Base-by-base conservation (phyloP, 2,888 invertebrate species). In the Aphidius colemani region DNA sequence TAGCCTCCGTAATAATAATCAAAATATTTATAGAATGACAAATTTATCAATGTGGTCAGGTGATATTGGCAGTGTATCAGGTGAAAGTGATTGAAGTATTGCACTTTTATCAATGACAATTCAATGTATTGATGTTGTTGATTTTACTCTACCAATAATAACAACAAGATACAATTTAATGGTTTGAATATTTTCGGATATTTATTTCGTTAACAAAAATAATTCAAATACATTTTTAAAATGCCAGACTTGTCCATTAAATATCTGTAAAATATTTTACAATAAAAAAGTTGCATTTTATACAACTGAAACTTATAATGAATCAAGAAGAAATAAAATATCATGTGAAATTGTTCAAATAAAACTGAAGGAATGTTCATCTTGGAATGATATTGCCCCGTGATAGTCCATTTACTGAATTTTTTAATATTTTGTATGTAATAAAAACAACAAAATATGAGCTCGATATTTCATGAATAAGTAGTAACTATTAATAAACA, bases 101-200 rank as follows among this genome's bases (percentile, higher is more conserved):
- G 72, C 72, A 30, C 75, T 75, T 18, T 72, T 79, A 44, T 70
- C 71, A 7, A 70, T 80, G 13, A 77, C 74, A 1, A 66, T 51
- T 4, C 40, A 39, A 0, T 70, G 79, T 8, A 13, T 74, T 18
- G 59, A 70, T 0, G 70, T 53, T 7, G 63, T 80, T 0, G 80
- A 79, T 48, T 80, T 78, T 50, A 75, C 77, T 1, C 39, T 73
- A 9, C 80, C 80, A 0, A 62, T 80, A 44, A 44, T 75, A 7
- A 11, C 70, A 1, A 69, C 74, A 1, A 61, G 65, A 56, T 0
- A 67, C 18, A 2, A 18, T 79, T 6, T 69, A 72, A 10, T 79
- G 78, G 79, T 67, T 72, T 3, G 72, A 71, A 7, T 77, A 79
- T 50, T 74, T 79, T 11, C 67, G 71, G 71, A 79, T 78, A 45